Evolutionary conservation across 2,113 vertebrate species (phyloP).

Genomic region (Herpailurus yagouaroundi): DNA sequence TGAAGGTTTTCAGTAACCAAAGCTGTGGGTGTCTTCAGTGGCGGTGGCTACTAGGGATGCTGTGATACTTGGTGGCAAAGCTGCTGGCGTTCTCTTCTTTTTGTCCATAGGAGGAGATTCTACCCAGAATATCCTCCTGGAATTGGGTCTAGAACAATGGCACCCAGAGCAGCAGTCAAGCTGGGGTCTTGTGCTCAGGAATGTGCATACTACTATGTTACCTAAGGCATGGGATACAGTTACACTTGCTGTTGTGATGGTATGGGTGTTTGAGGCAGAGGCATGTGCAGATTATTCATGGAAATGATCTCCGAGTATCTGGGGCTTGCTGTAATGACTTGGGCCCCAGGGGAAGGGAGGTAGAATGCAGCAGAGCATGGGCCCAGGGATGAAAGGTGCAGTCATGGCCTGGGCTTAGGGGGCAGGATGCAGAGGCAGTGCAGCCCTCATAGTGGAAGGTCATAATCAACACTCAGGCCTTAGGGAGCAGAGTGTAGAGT

Average conservation of each 20-base stretch:
- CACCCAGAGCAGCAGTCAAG: not conserved
- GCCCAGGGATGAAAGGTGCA: not conserved
- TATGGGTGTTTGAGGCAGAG: not conserved
- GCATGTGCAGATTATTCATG: not conserved
- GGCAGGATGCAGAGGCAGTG: not conserved
- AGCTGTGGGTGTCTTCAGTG: not conserved
- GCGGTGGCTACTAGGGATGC: not conserved
- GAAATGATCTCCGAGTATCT: not conserved
- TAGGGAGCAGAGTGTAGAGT: not conserved
- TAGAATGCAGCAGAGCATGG: not conserved
- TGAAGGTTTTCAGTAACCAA: not conserved
- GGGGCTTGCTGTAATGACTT: not conserved
- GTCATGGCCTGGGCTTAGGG: not conserved
- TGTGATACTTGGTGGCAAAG: not conserved
- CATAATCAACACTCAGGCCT: not conserved
- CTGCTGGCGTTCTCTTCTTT: not conserved
- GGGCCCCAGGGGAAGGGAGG: not conserved
- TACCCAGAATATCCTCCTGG: not conserved
- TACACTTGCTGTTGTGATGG: not conserved
- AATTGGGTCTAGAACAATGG: not conserved
- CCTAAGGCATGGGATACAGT: not conserved
- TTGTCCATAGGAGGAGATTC: not conserved
- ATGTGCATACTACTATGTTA: not conserved
- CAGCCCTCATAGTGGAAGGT: not conserved
- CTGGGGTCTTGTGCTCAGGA: not conserved